phyloP scores from a whole-genome alignment of 2,797 vertebrate species.

The Phalanger gymnotis region DNA sequence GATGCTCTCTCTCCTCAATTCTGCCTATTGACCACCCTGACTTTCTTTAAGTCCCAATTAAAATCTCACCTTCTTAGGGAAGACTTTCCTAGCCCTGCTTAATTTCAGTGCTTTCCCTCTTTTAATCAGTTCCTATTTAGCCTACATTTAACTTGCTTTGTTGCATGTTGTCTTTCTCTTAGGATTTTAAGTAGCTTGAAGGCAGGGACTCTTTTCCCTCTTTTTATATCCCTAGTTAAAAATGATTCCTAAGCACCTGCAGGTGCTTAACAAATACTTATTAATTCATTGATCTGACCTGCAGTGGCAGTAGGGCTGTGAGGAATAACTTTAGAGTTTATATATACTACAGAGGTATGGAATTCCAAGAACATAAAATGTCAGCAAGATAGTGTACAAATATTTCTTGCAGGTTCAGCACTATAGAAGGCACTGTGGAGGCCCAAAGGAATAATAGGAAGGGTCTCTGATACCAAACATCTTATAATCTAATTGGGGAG shows the following conservation, averaged over 20 bases:
- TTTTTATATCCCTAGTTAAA: neutral
- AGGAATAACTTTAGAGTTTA: too few relatives aligned
- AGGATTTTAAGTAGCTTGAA: neutral
- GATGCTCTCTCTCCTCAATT: neutral
- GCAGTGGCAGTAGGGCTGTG: too few relatives aligned
- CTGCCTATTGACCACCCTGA: too few relatives aligned
- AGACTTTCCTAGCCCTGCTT: neutral
- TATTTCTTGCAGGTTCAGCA: neutral
- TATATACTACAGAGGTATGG: too few relatives aligned
- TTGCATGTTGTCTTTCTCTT: neutral
- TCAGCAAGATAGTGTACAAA: neutral
- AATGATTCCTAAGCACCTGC: too few relatives aligned
- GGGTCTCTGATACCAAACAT: neutral
- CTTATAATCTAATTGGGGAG: neutral
- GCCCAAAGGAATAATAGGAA: neutral
- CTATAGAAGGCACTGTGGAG: neutral
- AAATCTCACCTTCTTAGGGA: neutral
- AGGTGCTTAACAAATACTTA: too few relatives aligned
- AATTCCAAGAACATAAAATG: neutral
- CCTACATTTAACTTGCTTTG: neutral
- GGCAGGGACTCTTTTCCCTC: neutral
- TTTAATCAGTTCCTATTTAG: neutral
- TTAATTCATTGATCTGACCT: too few relatives aligned
- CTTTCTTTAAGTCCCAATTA: neutral
- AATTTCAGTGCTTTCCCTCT: neutral